Conservation (phyloP, 2,888 invertebrate genomes). For the Heteromurus nitidus region DNA sequence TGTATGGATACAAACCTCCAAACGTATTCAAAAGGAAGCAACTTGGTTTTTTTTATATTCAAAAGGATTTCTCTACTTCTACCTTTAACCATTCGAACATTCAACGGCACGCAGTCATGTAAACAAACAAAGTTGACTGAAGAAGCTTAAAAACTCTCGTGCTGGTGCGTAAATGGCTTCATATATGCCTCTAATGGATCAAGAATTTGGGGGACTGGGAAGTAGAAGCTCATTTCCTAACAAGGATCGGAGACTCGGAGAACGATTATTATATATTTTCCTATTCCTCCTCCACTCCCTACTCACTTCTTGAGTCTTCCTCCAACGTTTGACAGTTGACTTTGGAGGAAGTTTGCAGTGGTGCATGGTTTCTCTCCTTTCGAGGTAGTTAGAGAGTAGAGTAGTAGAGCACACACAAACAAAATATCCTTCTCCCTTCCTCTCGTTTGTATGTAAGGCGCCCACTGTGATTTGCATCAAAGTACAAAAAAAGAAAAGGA, state of each 20-base stretch:
- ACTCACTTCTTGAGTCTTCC: no score
- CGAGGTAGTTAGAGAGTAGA: neutral
- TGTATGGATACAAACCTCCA: no score
- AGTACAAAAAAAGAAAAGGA: neutral
- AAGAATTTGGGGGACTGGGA: neutral
- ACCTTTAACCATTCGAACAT: no score
- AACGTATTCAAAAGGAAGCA: no score
- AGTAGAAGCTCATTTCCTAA: conserved; percentile 46
- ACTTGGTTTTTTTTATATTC: no score
- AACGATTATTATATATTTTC: conserved; percentile 45
- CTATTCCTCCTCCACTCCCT: conserved; percentile 18
- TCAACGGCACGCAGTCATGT: no score
- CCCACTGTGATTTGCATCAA: neutral
- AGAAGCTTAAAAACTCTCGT: neutral
- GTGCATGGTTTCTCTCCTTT: neutral
- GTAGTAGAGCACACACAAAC: neutral
- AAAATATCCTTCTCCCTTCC: neutral
- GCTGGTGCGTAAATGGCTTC: neutral
- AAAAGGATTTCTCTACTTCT: neutral
- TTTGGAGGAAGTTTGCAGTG: neutral
- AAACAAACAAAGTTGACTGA: no score
- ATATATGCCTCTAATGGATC: neutral
- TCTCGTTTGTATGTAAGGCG: neutral
- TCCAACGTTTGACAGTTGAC: conserved; percentile 11
- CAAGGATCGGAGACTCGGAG: conserved; percentile 44